phyloP scores from a whole-genome alignment of 2,113 vertebrate species.

The Anser cygnoides region DNA sequence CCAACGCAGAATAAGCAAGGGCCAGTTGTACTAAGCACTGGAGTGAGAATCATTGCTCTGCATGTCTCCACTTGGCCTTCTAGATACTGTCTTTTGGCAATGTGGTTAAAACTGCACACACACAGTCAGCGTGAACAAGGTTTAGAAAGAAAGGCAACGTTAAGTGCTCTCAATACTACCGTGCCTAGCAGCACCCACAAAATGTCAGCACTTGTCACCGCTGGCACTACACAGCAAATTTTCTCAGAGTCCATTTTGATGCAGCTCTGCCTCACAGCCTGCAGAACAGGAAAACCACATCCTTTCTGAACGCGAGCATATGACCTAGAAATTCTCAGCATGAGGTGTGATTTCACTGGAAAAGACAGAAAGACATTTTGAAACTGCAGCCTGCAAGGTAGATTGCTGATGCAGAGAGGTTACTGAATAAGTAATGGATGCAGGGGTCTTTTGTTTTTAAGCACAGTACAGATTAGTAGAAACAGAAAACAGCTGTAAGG shows the following conservation, averaged over 20 bases:
- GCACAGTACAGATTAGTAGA: background rate
- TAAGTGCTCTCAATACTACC: background rate
- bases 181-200: background rate
- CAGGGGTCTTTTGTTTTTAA: background rate
- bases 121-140: background rate
- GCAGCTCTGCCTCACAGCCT: background rate
- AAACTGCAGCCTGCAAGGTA: background rate
- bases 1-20: background rate
- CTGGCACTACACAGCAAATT: background rate
- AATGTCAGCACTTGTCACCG: background rate
- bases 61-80: background rate
- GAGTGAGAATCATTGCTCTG: background rate
- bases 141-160: background rate
- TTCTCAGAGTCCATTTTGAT: background rate
- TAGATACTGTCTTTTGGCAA: background rate
- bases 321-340: background rate
- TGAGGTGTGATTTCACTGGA: background rate
- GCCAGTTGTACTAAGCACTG: background rate
- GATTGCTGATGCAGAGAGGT: background rate
- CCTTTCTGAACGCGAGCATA: background rate
- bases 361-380: background rate
- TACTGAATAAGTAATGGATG: background rate
- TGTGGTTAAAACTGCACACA: background rate
- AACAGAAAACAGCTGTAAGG: background rate
- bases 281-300: slow-evolving; percentile 70